A percentile compares a stretch with the other conserved stretches of the same genome.
Conservation (phyloP, 1,140 invertebrate species). For the Drosophila lacteicornis region DNA sequence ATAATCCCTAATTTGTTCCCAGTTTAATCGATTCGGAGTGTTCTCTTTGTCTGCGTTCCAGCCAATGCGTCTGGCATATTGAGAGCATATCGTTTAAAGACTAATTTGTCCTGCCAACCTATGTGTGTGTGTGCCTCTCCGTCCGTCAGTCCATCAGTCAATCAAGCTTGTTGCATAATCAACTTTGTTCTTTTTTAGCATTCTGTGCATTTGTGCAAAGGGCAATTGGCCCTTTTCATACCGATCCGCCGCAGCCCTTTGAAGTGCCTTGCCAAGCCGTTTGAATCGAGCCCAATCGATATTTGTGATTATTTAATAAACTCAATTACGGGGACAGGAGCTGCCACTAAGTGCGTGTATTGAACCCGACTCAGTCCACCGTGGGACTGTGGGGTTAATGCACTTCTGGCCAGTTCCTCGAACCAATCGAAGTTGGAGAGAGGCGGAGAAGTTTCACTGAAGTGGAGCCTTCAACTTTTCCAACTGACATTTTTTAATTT, state of each 20-base stretch:
- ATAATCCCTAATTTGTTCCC: not conserved
- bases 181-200: constrained; percentile 35
- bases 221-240: constrained; percentile 54
- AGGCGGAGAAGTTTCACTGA: constrained; percentile 1
- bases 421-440: constrained; percentile 19
- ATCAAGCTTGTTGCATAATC: constrained; percentile 48
- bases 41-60: constrained; percentile 28
- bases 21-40: constrained; percentile 56
- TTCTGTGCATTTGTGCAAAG: constrained; percentile 64
- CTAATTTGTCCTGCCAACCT: constrained; percentile 63
- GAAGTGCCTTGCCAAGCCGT: constrained; percentile 6
- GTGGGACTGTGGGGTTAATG: constrained; percentile 56
- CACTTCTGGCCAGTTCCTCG: constrained; percentile 38
- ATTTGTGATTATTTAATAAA: constrained; percentile 84
- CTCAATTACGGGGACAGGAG: constrained; percentile 64
- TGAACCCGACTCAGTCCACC: constrained; percentile 1
- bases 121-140: too few species aligned
- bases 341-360: constrained; percentile 38
- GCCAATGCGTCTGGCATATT: constrained; percentile 38
- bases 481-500: constrained; percentile 74
- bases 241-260: constrained; percentile 6
- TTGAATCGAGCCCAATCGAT: constrained; percentile 61
- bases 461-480: constrained; percentile 48
- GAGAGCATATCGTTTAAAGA: constrained; percentile 68
- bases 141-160: constrained; percentile 42